Evolutionary conservation across 2,113 vertebrate species (phyloP), one percentile per base, ranked within the genome.

Genomic region (Crotalus helleri): DNA sequence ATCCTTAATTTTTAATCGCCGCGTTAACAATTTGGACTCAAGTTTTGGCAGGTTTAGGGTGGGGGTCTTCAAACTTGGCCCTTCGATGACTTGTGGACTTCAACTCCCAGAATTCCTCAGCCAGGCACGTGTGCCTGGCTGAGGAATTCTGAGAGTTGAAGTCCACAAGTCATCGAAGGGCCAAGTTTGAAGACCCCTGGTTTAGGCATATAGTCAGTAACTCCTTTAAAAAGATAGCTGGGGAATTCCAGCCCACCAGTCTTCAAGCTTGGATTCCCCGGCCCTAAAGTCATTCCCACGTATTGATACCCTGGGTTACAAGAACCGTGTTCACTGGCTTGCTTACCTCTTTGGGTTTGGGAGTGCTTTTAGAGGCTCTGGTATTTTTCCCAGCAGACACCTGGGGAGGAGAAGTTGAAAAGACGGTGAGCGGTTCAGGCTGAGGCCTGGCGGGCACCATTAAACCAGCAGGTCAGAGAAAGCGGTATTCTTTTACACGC

Each of bases 311-410:
- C 17, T 21, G 17, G 33, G 17, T 81, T 81, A 21, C 6, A 39
- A 6, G 74, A 21, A 9, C 33, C 1, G 6, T 44, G 15, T 7
- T 39, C 2, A 39, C 9, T 24, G 54, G 17, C 55, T 12, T 91
- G 15, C 97, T 97, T 90, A 98, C 97, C 97, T 98, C 96, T 90
- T 97, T 97, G 0, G 93, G 92, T 54, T 96, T 97, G 3, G 91
- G 6, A 85, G 29, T 92, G 7, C 89, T 94, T 94, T 91, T 97
- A 29, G 95, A 92, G 92, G 94, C 90, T 91, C 96, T 96, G n/a
- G 85, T 26, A 88, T 87, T 96, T 88, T 95, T 96, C 1, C 91
- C 95, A 85, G 54, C 24, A 49, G 94, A 85, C 55, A 33, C 95
- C 97, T 98, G 96, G 21, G 44, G 86, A 93, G 96, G 94, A 87